These are phyloP conservation scores for Bubo bubo DNA, from an alignment of 2,113 vertebrate genomes.

Conservation along the genomic window DNA sequence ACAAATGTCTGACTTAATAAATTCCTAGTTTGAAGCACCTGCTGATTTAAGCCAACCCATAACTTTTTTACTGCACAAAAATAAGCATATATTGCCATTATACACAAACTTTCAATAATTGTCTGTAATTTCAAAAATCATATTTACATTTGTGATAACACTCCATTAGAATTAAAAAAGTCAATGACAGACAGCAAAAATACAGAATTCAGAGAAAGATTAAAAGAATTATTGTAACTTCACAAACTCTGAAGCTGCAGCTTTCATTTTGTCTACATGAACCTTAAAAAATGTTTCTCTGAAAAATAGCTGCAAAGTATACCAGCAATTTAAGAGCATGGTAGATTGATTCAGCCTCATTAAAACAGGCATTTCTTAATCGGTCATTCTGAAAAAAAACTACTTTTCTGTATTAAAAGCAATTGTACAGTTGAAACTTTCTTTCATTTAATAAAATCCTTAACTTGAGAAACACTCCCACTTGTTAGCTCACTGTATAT, in stretches of 20 bases:
- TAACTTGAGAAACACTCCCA: background rate
- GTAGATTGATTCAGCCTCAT: background rate
- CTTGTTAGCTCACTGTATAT: background rate
- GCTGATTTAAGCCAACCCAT: background rate
- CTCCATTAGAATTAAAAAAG: background rate
- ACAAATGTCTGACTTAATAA: background rate
- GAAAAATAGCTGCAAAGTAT: background rate
- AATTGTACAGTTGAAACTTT: background rate
- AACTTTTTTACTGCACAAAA: background rate
- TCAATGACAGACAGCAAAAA: background rate
- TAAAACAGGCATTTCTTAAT: background rate
- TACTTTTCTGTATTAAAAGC: background rate
- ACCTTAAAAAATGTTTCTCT: background rate
- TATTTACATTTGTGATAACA: background rate
- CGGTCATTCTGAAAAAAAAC: background rate
- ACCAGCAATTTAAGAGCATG: background rate
- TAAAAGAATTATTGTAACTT: background rate
- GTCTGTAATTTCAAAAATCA: background rate
- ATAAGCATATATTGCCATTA: background rate
- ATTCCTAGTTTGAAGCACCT: background rate
- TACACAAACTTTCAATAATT: background rate
- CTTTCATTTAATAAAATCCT: background rate
- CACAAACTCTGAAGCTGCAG: background rate
- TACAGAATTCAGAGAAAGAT: background rate
- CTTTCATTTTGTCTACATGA: background rate